phyloP scores from a whole-genome alignment of 2,888 invertebrate species.

The Belgica antarctica region DNA sequence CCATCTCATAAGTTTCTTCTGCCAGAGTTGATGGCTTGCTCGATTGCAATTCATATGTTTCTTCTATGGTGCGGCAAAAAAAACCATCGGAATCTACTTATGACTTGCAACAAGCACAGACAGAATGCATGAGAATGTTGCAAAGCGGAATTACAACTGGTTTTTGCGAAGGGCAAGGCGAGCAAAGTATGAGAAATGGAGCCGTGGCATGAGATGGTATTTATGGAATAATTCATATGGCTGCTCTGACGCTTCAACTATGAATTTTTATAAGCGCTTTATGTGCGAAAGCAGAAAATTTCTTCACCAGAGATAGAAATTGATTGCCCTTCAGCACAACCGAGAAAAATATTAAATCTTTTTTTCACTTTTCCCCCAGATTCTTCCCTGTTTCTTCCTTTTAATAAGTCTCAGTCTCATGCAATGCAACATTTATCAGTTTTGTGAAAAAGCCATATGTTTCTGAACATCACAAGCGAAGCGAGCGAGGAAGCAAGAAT shows the following conservation, averaged over 20 bases:
- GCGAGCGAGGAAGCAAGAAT: background rate
- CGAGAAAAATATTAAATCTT: background rate
- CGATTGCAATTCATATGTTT: slow-evolving; percentile 28
- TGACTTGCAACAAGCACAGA: slow-evolving; percentile 10
- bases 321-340: slow-evolving; percentile 39
- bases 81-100: slow-evolving; percentile 40
- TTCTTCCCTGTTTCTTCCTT: background rate
- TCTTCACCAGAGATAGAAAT: background rate
- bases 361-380: background rate
- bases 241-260: slow-evolving; percentile 25
- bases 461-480: slow-evolving; percentile 9
- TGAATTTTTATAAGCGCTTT: slow-evolving; percentile 43
- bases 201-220: slow-evolving; percentile 37
- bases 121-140: slow-evolving; percentile 16
- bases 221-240: slow-evolving; percentile 43
- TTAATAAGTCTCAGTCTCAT: slow-evolving; percentile 31
- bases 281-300: slow-evolving; percentile 13
- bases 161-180: background rate
- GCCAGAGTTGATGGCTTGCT: no score
- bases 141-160: slow-evolving; percentile 35
- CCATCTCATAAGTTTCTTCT: slow-evolving; percentile 34
- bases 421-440: slow-evolving; percentile 33
- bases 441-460: background rate
- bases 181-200: slow-evolving; percentile 30
- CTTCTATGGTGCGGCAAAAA: background rate